Conservation (phyloP, 2,113 vertebrate species). For the Ptychochromis oligacanthus region DNA sequence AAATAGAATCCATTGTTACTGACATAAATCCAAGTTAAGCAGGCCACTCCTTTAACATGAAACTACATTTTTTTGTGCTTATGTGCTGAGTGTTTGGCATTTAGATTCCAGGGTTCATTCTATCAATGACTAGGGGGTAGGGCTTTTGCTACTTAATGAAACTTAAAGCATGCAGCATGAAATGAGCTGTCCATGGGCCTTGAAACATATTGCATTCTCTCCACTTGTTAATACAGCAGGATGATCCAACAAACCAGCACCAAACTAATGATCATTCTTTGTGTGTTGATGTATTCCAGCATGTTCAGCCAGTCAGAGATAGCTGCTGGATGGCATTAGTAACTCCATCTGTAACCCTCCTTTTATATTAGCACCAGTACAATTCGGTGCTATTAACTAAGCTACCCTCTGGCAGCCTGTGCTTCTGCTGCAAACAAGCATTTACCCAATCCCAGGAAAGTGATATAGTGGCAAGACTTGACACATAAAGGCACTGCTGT, state of each 20-base stretch:
- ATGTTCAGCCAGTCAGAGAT: constrained; percentile 30
- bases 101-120: too few relatives aligned
- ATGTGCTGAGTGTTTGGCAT: too few relatives aligned
- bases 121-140: too few relatives aligned
- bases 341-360: too few relatives aligned
- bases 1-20: too few relatives aligned
- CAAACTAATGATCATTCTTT: constrained; percentile 40
- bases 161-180: too few relatives aligned
- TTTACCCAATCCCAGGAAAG: neutral
- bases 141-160: too few relatives aligned
- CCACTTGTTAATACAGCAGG: constrained; percentile 34
- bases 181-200: constrained; percentile 1
- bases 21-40: too few relatives aligned
- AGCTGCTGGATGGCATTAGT: constrained; percentile 50
- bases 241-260: neutral
- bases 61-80: too few relatives aligned
- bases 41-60: too few relatives aligned
- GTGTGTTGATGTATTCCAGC: constrained; percentile 6
- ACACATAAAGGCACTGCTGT: constrained; percentile 16
- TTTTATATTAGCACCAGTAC: too few relatives aligned
- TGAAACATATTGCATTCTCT: constrained; percentile 4
- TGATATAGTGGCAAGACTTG: neutral
- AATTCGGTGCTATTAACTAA: constrained; percentile 20
- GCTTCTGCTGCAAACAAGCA: constrained; percentile 6
- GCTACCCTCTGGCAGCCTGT: neutral